Conservation (phyloP, 1,140 invertebrate species). For the Drosophila leontia region DNA sequence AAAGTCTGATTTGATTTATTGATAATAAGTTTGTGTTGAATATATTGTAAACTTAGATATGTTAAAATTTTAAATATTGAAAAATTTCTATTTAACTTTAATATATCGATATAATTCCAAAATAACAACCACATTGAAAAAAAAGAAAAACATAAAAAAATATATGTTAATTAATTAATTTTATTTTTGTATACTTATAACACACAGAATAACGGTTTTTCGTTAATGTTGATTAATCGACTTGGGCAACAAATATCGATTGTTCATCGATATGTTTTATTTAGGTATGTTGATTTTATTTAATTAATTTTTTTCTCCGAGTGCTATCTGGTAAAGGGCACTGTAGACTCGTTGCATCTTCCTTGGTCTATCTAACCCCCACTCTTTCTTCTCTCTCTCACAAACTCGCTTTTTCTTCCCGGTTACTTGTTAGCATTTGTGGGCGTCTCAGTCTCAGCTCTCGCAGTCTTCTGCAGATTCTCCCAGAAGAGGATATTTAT, state of each 20-base stretch:
- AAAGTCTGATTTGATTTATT: too few species aligned
- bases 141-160: too few species aligned
- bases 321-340: conserved; percentile 10
- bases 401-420: not conserved
- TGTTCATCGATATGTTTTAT: too few species aligned
- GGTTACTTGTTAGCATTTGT: conserved; percentile 72
- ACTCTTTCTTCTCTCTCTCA: not conserved
- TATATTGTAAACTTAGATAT: not conserved
- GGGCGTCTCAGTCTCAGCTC: conserved; percentile 51
- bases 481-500: conserved; percentile 52
- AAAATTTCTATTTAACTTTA: too few species aligned
- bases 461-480: conserved; percentile 19
- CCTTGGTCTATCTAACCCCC: conserved; percentile 6
- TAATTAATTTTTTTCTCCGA: conserved; percentile 7
- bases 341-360: conserved; percentile 19
- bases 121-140: too few species aligned
- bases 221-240: not conserved
- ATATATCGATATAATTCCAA: not conserved
- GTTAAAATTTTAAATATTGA: not conserved
- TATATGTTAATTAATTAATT: too few species aligned
- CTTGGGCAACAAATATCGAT: not conserved
- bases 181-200: too few species aligned
- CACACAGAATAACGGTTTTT: too few species aligned
- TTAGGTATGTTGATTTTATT: too few species aligned
- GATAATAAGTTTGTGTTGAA: too few species aligned